A percentile compares a stretch with the other conserved stretches of the same genome.
Conservation (phyloP, 2,113 vertebrate species). For the Eonycteris spelaea region DNA sequence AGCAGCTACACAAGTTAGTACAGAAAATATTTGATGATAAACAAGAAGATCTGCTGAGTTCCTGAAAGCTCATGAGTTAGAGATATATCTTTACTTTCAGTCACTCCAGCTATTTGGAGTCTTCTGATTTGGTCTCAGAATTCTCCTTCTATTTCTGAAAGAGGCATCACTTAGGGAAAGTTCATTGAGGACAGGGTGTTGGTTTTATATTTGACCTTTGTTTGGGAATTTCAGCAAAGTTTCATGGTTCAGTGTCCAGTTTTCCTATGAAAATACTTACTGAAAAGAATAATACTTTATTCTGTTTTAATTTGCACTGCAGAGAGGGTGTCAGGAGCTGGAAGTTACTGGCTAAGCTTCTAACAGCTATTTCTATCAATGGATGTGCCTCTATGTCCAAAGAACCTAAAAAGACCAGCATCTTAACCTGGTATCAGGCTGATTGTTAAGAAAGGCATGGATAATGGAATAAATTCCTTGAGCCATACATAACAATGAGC, state of each 20-base stretch:
- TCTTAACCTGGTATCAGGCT: constrained; percentile 41
- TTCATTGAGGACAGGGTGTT: constrained; percentile 14
- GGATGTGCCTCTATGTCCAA: neutral
- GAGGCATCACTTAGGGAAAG: neutral
- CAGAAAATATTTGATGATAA: constrained; percentile 29
- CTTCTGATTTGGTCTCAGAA: neutral
- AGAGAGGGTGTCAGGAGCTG: neutral
- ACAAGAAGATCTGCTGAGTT: neutral
- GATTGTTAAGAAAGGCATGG: constrained; percentile 39
- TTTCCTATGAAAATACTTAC: constrained; percentile 52
- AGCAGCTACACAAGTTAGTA: neutral
- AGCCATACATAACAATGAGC: constrained; percentile 59
- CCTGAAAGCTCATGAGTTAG: neutral
- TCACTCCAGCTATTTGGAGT: neutral
- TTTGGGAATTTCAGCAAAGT: constrained; percentile 12
- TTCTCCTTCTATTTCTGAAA: neutral
- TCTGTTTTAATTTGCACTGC: constrained; percentile 38
- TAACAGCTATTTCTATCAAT: neutral
- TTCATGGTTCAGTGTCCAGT: constrained; percentile 12
- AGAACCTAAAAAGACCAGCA: constrained; percentile 28
- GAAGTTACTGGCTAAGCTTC: constrained; percentile 6
- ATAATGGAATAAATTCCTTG: constrained; percentile 59
- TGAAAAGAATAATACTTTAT: constrained; percentile 42
- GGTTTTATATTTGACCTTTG: constrained; percentile 36
- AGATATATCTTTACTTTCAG: neutral